A percentile compares a stretch with the other conserved stretches of the same genome.
These are phyloP conservation scores for Brenthis ino DNA, from an alignment of 2,888 invertebrate species.

Conservation along the genomic window DNA sequence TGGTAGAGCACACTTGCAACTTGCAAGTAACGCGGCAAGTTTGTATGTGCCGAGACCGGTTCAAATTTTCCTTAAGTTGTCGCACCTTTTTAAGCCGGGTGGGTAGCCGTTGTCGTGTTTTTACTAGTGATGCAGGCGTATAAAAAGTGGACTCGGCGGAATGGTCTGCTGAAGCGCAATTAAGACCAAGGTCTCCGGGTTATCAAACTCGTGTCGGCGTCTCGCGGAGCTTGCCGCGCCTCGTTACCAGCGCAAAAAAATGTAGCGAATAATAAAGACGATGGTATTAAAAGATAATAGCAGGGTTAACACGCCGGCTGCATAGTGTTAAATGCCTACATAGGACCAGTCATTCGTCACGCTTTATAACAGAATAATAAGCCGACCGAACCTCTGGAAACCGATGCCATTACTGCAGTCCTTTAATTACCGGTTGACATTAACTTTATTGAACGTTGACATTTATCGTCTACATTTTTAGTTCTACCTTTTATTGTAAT, in stretches of 20 bases:
- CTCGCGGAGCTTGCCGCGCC: slow-evolving; percentile 69
- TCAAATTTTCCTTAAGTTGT: slow-evolving; percentile 59
- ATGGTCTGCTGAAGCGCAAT: slow-evolving; percentile 80
- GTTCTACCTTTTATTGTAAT: slow-evolving; percentile 5
- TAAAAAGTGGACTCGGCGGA: slow-evolving; percentile 79
- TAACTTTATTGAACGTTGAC: slow-evolving; percentile 21
- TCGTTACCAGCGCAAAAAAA: slow-evolving; percentile 75
- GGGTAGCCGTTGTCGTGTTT: slow-evolving; percentile 73
- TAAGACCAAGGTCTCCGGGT: slow-evolving; percentile 83
- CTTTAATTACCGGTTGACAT: slow-evolving; percentile 34
- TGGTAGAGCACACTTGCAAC: slow-evolving; percentile 46
- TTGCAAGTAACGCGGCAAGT: slow-evolving; percentile 60
- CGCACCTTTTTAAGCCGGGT: slow-evolving; percentile 63
- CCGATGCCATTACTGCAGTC: slow-evolving; percentile 32
- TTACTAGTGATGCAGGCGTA: slow-evolving; percentile 80
- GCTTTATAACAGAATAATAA: slow-evolving; percentile 47
- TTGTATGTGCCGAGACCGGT: slow-evolving; percentile 55
- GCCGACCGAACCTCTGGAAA: slow-evolving; percentile 32
- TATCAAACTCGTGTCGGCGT: slow-evolving; percentile 80
- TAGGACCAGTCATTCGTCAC: slow-evolving; percentile 50
- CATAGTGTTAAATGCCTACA: slow-evolving; percentile 59
- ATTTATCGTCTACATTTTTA: slow-evolving; percentile 25
- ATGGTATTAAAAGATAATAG: slow-evolving; percentile 80
- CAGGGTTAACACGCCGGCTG: slow-evolving; percentile 68
- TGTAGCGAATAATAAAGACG: slow-evolving; percentile 77